phyloP scores from a whole-genome alignment of 2,888 invertebrate species.

The Trissonchulus sp. region DNA sequence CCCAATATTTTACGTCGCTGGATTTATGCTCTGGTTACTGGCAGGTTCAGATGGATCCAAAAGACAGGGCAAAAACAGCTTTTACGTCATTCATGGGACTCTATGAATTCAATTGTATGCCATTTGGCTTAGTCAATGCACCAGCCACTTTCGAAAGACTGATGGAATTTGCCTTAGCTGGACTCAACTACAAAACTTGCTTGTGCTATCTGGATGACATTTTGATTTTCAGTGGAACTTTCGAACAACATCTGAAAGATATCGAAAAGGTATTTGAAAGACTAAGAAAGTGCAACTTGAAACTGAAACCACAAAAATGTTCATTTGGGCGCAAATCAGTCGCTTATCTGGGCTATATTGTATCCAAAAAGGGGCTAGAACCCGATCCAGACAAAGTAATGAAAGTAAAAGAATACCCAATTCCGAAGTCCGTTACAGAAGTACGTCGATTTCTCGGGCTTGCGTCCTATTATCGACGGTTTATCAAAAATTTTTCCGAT shows the following conservation, averaged over 20 bases:
- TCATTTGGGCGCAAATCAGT: background rate
- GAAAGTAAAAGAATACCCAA: background rate
- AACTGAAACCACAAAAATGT: slow-evolving; percentile 19
- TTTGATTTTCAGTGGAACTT: background rate
- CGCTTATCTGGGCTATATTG: background rate
- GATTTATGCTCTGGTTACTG: background rate
- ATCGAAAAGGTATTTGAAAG: background rate
- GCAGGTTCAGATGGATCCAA: background rate
- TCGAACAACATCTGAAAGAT: slow-evolving; percentile 13
- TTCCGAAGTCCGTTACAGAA: background rate
- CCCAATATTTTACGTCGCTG: background rate
- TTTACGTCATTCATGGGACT: background rate
- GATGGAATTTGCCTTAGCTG: background rate
- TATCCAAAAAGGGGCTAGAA: background rate
- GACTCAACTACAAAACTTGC: background rate
- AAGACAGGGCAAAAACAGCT: background rate
- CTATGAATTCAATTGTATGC: background rate
- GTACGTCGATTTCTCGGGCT: slow-evolving; percentile 20
- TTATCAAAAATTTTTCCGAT: slow-evolving; percentile 13
- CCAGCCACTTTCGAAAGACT: background rate
- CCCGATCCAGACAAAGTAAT: slow-evolving; percentile 16
- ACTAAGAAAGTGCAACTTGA: background rate
- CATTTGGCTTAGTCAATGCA: background rate
- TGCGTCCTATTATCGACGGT: slow-evolving; percentile 21
- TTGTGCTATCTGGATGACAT: background rate